These are phyloP conservation scores for Tipula helvola DNA, from an alignment of 2,888 invertebrate species.

Conservation along the genomic window DNA sequence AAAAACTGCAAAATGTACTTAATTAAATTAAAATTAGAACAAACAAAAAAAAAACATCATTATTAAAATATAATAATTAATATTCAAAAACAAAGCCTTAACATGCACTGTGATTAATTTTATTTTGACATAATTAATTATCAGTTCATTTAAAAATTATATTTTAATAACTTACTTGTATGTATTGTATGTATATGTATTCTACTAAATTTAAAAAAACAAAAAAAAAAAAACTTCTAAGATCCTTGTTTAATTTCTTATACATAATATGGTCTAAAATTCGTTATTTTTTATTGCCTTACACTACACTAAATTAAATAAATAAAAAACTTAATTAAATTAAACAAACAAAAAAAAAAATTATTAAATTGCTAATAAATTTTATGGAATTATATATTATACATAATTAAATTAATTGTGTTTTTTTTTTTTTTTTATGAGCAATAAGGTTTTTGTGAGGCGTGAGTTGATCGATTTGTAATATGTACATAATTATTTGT, in stretches of 20 bases:
- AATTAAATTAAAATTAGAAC: neutral
- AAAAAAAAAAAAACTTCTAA: neutral
- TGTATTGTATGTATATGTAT: neutral
- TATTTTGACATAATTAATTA: conserved; percentile 6
- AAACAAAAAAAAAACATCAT: neutral
- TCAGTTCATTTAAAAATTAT: neutral
- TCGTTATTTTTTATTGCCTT: neutral
- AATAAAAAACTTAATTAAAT: neutral
- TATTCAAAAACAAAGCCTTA: neutral
- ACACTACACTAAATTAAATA: neutral
- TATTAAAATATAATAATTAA: neutral
- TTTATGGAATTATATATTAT: neutral
- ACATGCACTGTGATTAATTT: conserved; percentile 8
- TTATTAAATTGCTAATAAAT: neutral
- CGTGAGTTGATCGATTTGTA: neutral
- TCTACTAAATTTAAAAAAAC: neutral
- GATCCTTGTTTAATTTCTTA: neutral
- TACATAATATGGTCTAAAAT: neutral
- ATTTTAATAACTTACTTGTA: neutral
- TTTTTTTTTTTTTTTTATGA: neutral
- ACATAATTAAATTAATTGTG: neutral
- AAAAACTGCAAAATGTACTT: neutral
- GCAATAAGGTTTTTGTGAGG: neutral
- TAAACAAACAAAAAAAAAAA: neutral
- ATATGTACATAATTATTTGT: no score